A percentile compares a stretch with the other conserved stretches of the same genome.
Conservation (phyloP, 2,113 vertebrate genomes). For the Burhinus oedicnemus region DNA sequence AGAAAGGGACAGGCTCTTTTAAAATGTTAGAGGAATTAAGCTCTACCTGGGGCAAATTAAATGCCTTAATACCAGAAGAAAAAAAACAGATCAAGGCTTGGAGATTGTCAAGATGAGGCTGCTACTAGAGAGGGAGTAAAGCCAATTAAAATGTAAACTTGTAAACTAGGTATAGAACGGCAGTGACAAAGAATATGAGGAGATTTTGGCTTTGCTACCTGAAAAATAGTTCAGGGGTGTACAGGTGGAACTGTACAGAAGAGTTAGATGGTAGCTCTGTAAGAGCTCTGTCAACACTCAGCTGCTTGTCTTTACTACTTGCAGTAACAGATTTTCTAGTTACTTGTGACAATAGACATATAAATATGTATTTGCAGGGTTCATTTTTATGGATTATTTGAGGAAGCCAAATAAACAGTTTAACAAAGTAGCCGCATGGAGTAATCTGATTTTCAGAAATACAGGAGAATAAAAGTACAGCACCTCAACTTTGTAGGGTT, state of each 20-base stretch:
- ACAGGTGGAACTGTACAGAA: neutral
- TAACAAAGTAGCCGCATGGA: neutral
- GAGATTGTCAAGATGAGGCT: neutral
- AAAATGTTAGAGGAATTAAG: constrained; percentile 45
- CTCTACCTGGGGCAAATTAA: constrained; percentile 42
- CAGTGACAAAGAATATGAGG: neutral
- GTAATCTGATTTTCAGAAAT: neutral
- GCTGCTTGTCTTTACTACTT: neutral
- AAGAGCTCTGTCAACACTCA: neutral
- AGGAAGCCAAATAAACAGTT: neutral
- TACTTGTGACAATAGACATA: neutral
- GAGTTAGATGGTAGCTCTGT: neutral
- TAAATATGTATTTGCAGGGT: neutral
- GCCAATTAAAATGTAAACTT: neutral
- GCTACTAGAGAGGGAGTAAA: neutral
- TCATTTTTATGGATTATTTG: neutral
- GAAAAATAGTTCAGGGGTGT: neutral
- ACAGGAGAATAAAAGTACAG: neutral
- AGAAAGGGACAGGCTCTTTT: constrained; percentile 2
- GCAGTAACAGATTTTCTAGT: neutral
- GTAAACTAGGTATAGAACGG: neutral
- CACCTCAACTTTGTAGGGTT: neutral
- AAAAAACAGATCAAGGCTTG: neutral
- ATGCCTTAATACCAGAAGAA: constrained; percentile 9
- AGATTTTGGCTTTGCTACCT: neutral